phyloP scores from a whole-genome alignment of 2,797 vertebrate genomes.

The Rhodeus uyekii region DNA sequence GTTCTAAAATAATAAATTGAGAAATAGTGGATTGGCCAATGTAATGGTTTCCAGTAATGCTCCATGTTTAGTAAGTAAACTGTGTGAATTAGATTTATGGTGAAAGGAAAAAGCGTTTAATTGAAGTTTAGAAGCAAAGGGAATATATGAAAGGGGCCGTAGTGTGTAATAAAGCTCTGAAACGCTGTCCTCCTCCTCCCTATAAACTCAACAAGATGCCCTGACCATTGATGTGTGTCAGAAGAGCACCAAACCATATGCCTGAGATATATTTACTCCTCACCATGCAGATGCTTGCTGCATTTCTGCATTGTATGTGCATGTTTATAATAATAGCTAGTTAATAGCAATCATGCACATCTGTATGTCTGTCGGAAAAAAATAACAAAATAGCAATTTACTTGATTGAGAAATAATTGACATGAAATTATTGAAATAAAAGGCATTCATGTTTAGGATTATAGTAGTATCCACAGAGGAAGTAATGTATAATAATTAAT shows the following conservation, averaged over 20 bases:
- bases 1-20: background rate
- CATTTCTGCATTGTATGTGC: background rate
- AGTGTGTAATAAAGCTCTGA: slow-evolving; percentile 30
- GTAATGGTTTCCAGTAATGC: background rate
- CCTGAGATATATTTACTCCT: background rate
- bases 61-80: background rate
- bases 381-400: background rate
- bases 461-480: background rate
- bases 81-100: slow-evolving; percentile 14
- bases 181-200: slow-evolving; percentile 6
- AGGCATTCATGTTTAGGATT: background rate
- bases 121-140: background rate
- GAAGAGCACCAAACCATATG: background rate
- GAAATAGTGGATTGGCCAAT: background rate
- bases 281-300: background rate
- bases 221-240: background rate
- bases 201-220: slow-evolving; percentile 21
- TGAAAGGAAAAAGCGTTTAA: slow-evolving; percentile 2
- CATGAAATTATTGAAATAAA: background rate
- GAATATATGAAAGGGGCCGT: background rate
- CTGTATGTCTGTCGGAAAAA: too few relatives aligned
- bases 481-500: background rate
- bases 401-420: background rate
- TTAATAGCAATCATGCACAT: background rate
- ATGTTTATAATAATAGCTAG: background rate